Evolutionary conservation across 2,797 vertebrate species (phyloP).

Genomic region (Astyanax mexicanus): DNA sequence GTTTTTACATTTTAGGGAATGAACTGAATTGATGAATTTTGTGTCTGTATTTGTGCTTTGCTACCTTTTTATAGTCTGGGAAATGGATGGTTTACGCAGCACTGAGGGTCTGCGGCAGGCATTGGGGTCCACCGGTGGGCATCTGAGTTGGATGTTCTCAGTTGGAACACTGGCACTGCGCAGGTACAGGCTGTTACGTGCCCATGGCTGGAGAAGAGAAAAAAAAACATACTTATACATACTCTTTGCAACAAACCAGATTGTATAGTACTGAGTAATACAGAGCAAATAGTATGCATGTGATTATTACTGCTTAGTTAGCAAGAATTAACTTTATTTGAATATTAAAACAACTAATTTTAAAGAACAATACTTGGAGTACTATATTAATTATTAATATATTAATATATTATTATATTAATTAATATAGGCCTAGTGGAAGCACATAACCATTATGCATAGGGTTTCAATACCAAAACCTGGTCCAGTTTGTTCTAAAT

Average conservation of each 20-base stretch:
- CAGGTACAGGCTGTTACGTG: slow-evolving; percentile 61
- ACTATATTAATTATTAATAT: no score
- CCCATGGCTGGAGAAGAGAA: slow-evolving; percentile 31
- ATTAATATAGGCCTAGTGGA: no score
- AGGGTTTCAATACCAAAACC: no score
- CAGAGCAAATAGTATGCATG: not conserved
- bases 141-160: slow-evolving; percentile 78
- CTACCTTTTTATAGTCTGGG: slow-evolving; percentile 93
- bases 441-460: no score
- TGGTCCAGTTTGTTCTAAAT: no score
- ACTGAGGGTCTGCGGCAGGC: slow-evolving; percentile 80
- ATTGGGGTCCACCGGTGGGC: slow-evolving; percentile 74
- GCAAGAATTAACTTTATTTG: not conserved
- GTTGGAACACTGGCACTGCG: slow-evolving; percentile 92
- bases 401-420: no score
- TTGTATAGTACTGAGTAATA: no score
- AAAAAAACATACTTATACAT: not conserved
- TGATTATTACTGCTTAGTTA: not conserved
- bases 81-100: slow-evolving; percentile 89
- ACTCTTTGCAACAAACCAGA: not conserved
- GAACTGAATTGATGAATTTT: no score
- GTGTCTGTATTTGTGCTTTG: not conserved
- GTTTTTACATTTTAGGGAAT: no score
- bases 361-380: no score
- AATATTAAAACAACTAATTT: no score